A percentile compares a stretch with the other conserved stretches of the same genome.
Evolutionary conservation across 2,797 vertebrate species (phyloP).

Genomic region (Halcyon smyrnensis): DNA sequence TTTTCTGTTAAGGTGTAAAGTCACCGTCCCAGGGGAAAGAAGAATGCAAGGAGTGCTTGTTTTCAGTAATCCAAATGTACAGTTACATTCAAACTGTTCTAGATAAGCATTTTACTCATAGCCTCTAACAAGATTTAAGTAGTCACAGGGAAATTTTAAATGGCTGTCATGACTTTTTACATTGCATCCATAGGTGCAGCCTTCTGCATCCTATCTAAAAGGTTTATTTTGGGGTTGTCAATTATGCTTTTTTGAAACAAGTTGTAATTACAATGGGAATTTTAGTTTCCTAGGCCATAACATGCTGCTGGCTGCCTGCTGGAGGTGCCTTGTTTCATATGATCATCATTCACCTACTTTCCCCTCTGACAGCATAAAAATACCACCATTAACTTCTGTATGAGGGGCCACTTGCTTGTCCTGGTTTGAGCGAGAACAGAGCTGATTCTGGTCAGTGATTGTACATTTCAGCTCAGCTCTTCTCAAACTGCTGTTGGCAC

Average conservation of each 20-base stretch:
- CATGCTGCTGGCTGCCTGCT: constrained; percentile 59
- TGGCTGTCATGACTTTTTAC: not conserved
- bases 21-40: not conserved
- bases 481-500: too few species aligned
- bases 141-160: not conserved
- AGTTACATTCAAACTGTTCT: not conserved
- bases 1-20: not conserved
- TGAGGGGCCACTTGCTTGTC: not conserved
- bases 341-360: constrained; percentile 66
- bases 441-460: too few species aligned
- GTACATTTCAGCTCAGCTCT: too few species aligned
- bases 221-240: not conserved
- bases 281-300: constrained; percentile 34
- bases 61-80: not conserved
- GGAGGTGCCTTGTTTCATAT: constrained; percentile 70
- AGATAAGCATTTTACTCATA: not conserved
- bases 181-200: not conserved
- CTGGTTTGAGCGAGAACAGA: too few species aligned
- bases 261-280: not conserved
- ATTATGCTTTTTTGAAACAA: not conserved
- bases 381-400: constrained; percentile 59
- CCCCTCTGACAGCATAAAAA: constrained; percentile 27
- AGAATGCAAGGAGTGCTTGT: not conserved
- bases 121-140: not conserved
- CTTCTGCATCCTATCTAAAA: not conserved